Evolutionary conservation across 2,797 vertebrate species (phyloP).

Genomic region (Cryptoprocta ferox): DNA sequence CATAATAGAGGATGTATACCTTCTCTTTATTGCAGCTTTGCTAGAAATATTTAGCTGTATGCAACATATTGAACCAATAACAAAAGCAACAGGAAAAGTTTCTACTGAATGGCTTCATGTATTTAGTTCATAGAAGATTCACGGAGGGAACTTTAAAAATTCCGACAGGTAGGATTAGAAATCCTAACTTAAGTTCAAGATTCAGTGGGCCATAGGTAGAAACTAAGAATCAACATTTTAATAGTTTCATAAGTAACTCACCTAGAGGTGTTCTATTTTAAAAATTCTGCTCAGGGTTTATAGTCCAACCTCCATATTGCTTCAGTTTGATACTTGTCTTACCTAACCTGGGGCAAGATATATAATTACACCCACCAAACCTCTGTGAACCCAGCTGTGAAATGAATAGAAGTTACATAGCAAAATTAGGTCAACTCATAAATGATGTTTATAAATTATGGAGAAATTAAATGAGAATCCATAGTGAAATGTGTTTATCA

Average conservation of each 20-base stretch:
- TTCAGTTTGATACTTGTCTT: background rate
- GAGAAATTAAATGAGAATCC: background rate
- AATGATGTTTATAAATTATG: background rate
- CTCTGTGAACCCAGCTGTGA: background rate
- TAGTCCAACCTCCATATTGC: background rate
- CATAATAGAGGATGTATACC: fast-evolving
- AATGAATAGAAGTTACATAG: background rate
- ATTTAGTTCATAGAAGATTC: background rate
- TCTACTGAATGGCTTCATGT: background rate
- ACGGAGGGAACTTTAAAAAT: background rate
- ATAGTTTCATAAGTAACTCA: background rate
- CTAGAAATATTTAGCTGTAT: background rate
- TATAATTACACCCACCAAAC: background rate
- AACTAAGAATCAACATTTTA: background rate
- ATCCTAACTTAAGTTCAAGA: background rate
- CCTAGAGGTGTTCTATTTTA: background rate
- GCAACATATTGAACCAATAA: background rate
- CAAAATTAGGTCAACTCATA: background rate
- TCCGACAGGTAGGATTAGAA: background rate
- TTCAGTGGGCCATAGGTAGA: background rate
- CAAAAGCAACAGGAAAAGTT: background rate
- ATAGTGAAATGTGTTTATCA: background rate
- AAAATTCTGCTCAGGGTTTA: background rate
- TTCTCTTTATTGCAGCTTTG: background rate
- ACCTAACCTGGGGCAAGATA: background rate